A percentile compares a stretch with the other conserved stretches of the same genome.
Conservation (phyloP, 2,113 vertebrate genomes). For the Myanophis thanlyinensis region DNA sequence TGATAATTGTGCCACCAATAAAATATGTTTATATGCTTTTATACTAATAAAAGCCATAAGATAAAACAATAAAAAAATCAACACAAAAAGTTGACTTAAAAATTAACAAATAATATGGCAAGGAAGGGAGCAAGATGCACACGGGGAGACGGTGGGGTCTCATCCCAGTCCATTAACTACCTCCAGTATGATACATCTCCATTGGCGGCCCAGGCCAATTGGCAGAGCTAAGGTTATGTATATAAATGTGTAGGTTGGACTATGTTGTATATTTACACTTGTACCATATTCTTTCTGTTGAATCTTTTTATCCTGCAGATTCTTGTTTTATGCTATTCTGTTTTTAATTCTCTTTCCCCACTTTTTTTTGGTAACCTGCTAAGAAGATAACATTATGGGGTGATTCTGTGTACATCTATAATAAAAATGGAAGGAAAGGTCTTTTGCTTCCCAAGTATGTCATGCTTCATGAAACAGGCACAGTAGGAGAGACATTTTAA, state of each 20-base stretch:
- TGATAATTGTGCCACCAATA: neutral
- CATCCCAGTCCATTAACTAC: neutral
- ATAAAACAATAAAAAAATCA: neutral
- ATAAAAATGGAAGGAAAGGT: neutral
- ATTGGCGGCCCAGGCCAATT: neutral
- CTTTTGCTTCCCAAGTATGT: neutral
- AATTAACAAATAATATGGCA: neutral
- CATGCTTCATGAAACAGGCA: neutral
- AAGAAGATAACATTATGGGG: neutral
- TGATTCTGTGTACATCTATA: neutral
- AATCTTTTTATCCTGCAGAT: neutral
- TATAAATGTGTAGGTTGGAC: neutral
- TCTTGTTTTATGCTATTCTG: neutral
- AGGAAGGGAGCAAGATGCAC: neutral
- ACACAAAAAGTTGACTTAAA: neutral
- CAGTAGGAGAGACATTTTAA: neutral
- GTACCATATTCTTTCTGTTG: neutral
- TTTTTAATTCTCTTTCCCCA: neutral
- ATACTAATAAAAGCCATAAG: neutral
- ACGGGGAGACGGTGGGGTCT: neutral
- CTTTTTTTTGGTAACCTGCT: neutral
- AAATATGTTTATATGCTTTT: neutral
- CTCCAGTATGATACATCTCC: neutral
- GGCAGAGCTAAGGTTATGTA: neutral
- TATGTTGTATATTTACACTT: neutral